phyloP scores from a whole-genome alignment of 2,888 invertebrate species.

The Scelioninae gen. 2 region DNA sequence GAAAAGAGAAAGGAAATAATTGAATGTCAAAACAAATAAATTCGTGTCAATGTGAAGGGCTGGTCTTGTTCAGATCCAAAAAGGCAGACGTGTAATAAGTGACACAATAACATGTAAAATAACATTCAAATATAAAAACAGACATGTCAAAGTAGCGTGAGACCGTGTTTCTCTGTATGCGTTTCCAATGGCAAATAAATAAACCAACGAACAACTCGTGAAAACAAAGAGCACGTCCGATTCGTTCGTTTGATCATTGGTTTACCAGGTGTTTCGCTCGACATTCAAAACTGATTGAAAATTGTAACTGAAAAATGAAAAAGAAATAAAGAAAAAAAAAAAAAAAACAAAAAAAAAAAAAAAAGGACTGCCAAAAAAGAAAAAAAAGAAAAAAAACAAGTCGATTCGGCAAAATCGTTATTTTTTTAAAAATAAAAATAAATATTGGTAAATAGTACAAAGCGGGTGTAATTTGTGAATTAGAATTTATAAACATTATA shows the following conservation, averaged over 20 bases:
- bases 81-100: conserved; percentile 9
- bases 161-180: conserved; percentile 14
- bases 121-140: conserved; percentile 40
- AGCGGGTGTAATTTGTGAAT: no score
- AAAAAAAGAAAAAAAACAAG: conserved; percentile 1
- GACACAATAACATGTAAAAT: conserved; percentile 26
- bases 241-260: conserved; percentile 18
- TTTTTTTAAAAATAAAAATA: no score
- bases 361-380: conserved; percentile 13
- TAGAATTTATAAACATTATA: no score
- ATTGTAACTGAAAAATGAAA: no score
- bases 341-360: conserved; percentile 4
- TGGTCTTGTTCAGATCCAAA: conserved; percentile 17
- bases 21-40: no score
- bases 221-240: conserved; percentile 5
- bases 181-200: conserved; percentile 2
- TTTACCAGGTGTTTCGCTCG: conserved; percentile 9
- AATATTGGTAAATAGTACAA: no score
- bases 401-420: no score
- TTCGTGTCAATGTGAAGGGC: conserved; percentile 2
- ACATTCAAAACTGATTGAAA: conserved; percentile 11
- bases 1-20: background rate
- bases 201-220: conserved; percentile 8
- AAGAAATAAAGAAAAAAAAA: conserved; percentile 5
- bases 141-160: conserved; percentile 27